Base-by-base conservation (phyloP, 2,113 vertebrate genomes). In the Elgaria multicarinata region DNA sequence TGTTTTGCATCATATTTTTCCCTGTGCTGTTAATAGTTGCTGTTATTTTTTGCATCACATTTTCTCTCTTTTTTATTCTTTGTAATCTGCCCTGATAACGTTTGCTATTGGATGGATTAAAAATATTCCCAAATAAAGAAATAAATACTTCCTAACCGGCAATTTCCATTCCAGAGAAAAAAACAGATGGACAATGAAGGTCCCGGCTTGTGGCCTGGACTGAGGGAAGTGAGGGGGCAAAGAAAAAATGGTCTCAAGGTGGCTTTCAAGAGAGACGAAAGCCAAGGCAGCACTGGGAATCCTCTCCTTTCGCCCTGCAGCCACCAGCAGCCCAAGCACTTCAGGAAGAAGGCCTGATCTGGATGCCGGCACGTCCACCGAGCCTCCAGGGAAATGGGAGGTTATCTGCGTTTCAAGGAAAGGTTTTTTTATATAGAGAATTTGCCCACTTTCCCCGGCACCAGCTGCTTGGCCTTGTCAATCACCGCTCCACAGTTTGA, bases 221-320 rank as follows among this genome's bases (percentile, higher is more conserved):
- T 2, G 1, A 42, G 76, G 80, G 66, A 81, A n/a, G 1, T 4
- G 0, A 0, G 0, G 28, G 76, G 64, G 33, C 53, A 14, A 7
- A n/a, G 50, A 16, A 82, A n/a, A 72, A 62, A 22, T 22, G 16
- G 18, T 62, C 33, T 81, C 0, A 6, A 42, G 33, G 9, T 3
- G 36, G 16, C 26, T 76, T 69, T 71, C 50, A 1, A 79, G 36
- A 9, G 9, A 33, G 10, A 22, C 0, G 31, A 31, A 0, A 33
- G 9, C 0, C 0, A 67, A 5, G n/a, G 22, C 0, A 16, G 80
- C 62, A 22, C 9, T 16, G n/a, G 80, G 62, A n/a, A 50, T 39
- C 20, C 0, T 0, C 1, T 24, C 74, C 55, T 55, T 1, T 26
- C 1, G 0, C 0, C 16, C 46, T 5, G 1, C 0, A 58, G 1